Evolutionary conservation across 2,797 vertebrate species (phyloP).

Genomic region (Erpetoichthys calabaricus): DNA sequence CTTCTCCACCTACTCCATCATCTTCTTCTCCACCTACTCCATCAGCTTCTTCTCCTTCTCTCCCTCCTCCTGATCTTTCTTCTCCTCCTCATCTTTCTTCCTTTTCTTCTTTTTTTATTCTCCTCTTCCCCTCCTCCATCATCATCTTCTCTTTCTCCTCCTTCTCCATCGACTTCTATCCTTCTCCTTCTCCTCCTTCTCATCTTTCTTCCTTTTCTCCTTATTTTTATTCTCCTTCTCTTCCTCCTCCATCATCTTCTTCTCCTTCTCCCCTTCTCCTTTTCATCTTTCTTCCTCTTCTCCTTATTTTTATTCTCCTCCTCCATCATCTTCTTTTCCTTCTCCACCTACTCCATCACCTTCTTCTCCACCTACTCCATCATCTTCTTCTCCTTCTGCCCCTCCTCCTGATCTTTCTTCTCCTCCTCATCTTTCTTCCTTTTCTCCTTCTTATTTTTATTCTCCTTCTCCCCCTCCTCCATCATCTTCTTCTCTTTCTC

Average conservation of each 20-base stretch:
- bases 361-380: too few species aligned
- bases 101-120: slow-evolving; percentile 13
- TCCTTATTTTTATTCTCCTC: not conserved
- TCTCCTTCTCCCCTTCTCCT: slow-evolving; percentile 3
- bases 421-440: too few species aligned
- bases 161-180: not conserved
- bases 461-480: too few species aligned
- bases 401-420: too few species aligned
- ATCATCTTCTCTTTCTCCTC: not conserved
- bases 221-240: not conserved
- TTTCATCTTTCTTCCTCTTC: slow-evolving; percentile 16
- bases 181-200: not conserved
- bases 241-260: slow-evolving; percentile 7
- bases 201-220: not conserved
- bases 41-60: not conserved
- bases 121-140: not conserved
- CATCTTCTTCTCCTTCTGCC: too few species aligned
- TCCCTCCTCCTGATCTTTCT: slow-evolving; percentile 6
- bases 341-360: slow-evolving; percentile 15
- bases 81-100: slow-evolving; percentile 8
- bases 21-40: not conserved
- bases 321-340: slow-evolving; percentile 13
- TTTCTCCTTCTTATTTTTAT: too few species aligned
- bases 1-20: not conserved
- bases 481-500: too few species aligned